Evolutionary conservation across 2,888 invertebrate species (phyloP).

Genomic region (Salticus scenicus): DNA sequence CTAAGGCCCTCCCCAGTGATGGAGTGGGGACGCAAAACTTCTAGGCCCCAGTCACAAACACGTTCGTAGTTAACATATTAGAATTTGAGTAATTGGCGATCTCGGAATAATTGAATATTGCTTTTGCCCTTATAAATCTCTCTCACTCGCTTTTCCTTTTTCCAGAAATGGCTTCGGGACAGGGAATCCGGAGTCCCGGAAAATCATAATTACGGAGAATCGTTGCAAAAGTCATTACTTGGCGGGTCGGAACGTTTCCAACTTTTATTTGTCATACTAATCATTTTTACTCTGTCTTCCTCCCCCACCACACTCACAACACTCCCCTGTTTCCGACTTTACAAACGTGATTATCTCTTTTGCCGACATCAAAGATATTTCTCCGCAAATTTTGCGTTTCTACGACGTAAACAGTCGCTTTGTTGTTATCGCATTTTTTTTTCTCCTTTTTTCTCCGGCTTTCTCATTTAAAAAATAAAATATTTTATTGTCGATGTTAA

Average conservation of each 20-base stretch:
- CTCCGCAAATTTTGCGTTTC: background rate
- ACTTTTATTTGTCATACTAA: conserved; percentile 70
- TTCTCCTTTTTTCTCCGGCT: background rate
- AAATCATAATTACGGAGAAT: conserved; percentile 68
- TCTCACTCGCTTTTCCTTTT: conserved; percentile 50
- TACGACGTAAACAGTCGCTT: conserved; percentile 43
- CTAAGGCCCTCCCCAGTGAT: conserved; percentile 23
- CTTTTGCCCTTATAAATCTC: conserved; percentile 69
- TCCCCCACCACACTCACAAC: background rate
- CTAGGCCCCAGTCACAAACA: conserved; percentile 63
- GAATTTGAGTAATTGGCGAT: conserved; percentile 70
- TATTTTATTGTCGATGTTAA: conserved; percentile 50
- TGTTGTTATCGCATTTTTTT: conserved; percentile 8
- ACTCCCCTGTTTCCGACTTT: conserved; percentile 6
- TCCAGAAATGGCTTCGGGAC: conserved; percentile 40
- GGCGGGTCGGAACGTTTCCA: conserved; percentile 58
- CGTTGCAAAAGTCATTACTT: conserved; percentile 68
- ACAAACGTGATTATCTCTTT: conserved; percentile 55
- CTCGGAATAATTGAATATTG: conserved; percentile 70
- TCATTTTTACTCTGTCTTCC: conserved; percentile 56
- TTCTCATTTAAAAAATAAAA: conserved; percentile 14
- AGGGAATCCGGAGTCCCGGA: conserved; percentile 40
- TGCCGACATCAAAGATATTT: conserved; percentile 17
- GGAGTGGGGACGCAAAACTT: conserved; percentile 50
- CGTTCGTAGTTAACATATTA: conserved; percentile 69